Evolutionary conservation across 2,113 vertebrate genomes (phyloP).

Genomic region (Beaufortia kweichowensis): DNA sequence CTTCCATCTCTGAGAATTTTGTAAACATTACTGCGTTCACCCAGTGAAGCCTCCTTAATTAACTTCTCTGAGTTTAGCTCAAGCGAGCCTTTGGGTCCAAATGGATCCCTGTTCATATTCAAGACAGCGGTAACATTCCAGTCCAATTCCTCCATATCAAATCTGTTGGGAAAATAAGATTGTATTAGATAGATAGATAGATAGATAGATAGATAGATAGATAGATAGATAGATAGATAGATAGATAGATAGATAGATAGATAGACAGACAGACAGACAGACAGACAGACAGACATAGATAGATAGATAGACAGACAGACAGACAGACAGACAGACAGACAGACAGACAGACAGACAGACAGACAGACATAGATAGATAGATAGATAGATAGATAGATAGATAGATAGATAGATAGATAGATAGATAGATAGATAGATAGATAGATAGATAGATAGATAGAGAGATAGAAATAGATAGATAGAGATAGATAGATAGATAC

Average conservation of each 20-base stretch:
- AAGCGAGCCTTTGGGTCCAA: slow-evolving; percentile 73
- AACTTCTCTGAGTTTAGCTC: slow-evolving; percentile 75
- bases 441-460: no score
- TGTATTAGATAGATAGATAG: neutral
- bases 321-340: no score
- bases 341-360: neutral
- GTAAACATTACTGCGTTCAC: slow-evolving; percentile 66
- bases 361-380: no score
- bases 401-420: no score
- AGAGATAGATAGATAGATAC: slow-evolving; percentile 56
- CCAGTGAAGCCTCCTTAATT: slow-evolving; percentile 73
- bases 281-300: no score
- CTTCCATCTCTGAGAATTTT: slow-evolving; percentile 65
- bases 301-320: no score
- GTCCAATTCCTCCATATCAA: slow-evolving; percentile 50
- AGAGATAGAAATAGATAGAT: neutral
- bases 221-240: no score
- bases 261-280: no score
- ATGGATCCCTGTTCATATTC: slow-evolving; percentile 64
- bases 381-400: no score
- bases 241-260: no score
- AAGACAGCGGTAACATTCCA: slow-evolving; percentile 75
- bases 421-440: no score
- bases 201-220: no score
- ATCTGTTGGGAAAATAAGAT: slow-evolving; percentile 50